Conservation (phyloP, 53 echinoderm and acorn worm genomes). For the Apostichopus leukothele region DNA sequence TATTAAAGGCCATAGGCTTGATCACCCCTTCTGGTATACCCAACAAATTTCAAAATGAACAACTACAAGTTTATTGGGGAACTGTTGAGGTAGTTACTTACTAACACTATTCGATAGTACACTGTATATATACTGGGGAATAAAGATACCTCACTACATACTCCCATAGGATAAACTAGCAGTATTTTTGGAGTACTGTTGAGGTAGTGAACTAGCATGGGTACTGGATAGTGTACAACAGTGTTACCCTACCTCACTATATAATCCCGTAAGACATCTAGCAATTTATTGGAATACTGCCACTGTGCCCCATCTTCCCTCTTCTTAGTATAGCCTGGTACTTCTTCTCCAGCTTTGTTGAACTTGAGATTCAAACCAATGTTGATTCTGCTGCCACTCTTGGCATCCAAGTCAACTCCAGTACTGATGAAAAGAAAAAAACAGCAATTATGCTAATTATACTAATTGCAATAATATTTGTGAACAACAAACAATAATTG, state of each 20-base stretch:
- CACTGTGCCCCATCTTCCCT: slow-evolving; percentile 64
- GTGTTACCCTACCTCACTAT: not conserved
- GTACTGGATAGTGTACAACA: too few relatives aligned
- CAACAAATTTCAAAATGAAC: too few relatives aligned
- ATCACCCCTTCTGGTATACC: too few relatives aligned
- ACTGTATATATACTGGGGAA: not conserved
- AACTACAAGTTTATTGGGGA: too few relatives aligned
- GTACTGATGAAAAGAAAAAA: not conserved
- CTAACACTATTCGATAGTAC: not conserved
- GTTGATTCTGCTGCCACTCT: slow-evolving; percentile 59
- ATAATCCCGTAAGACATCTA: slow-evolving; percentile 70
- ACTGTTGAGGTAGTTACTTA: too few relatives aligned
- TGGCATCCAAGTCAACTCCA: slow-evolving; percentile 15
- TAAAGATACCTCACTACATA: not conserved
- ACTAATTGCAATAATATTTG: too few relatives aligned
- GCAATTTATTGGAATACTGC: slow-evolving; percentile 74
- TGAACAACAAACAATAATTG: too few relatives aligned
- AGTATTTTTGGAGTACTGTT: too few relatives aligned
- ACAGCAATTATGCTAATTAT: not conserved
- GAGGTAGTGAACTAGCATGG: too few relatives aligned
- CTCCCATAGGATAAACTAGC: too few relatives aligned
- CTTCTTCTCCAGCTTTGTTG: slow-evolving; percentile 85
- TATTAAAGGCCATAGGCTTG: too few relatives aligned
- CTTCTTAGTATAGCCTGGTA: slow-evolving; percentile 88
- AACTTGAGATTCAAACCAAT: slow-evolving; percentile 95